Conservation (phyloP, 2,888 invertebrate species). For the Allolobophora icterica region DNA sequence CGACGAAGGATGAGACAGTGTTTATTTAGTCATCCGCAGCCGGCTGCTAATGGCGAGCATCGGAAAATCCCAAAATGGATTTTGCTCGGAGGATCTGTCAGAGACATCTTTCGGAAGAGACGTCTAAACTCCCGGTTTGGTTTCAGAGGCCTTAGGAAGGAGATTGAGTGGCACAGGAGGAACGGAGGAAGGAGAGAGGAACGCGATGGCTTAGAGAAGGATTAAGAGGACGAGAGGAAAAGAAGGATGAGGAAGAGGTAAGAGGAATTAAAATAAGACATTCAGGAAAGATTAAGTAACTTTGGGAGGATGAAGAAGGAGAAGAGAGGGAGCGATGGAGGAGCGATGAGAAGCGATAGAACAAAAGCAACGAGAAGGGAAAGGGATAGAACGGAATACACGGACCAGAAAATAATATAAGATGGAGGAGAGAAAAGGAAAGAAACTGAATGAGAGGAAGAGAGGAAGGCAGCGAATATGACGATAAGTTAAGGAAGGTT, state of each 20-base stretch:
- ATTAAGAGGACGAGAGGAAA: background rate
- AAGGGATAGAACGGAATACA: too few relatives aligned
- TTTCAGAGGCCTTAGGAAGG: background rate
- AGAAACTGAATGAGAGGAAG: too few relatives aligned
- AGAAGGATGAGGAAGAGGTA: background rate
- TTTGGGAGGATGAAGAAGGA: too few relatives aligned
- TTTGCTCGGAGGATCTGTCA: background rate
- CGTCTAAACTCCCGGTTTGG: background rate
- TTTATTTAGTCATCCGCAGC: background rate
- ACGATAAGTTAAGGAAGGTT: too few relatives aligned
- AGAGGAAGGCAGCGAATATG: too few relatives aligned
- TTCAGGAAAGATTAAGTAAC: too few relatives aligned
- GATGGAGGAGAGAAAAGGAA: too few relatives aligned
- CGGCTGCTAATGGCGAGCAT: background rate
- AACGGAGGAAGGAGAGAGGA: background rate
- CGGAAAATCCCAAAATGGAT: background rate
- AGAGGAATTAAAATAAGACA: too few relatives aligned
- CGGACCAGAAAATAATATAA: too few relatives aligned
- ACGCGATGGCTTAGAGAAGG: background rate
- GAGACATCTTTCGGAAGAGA: background rate
- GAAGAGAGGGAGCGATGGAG: too few relatives aligned
- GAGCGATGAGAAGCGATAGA: too few relatives aligned
- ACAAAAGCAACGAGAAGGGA: too few relatives aligned
- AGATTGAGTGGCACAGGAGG: background rate
- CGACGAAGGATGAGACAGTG: background rate